These are phyloP conservation scores for Pinna nobilis DNA, from an alignment of 1,140 invertebrate species.

Conservation along the genomic window DNA sequence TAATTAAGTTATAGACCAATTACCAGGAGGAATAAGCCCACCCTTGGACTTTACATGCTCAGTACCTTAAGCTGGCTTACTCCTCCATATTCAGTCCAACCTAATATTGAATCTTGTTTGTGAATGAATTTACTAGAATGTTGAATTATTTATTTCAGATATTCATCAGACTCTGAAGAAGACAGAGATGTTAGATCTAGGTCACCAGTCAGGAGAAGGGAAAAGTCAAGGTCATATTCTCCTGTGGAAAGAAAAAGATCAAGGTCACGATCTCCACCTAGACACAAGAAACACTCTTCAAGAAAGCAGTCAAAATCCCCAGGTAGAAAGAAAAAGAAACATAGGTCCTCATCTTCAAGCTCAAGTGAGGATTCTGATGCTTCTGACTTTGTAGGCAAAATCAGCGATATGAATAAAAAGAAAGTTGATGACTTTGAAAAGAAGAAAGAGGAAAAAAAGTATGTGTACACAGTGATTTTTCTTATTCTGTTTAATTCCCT, in stretches of 20 bases:
- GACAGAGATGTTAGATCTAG: no score
- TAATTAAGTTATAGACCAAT: no score
- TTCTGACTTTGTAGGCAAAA: background rate
- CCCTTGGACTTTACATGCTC: no score
- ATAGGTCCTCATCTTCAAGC: background rate
- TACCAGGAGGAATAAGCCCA: no score
- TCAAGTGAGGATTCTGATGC: conserved; percentile 8
- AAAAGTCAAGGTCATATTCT: background rate
- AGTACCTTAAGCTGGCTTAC: no score
- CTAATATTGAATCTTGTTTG: no score
- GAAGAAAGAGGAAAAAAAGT: background rate
- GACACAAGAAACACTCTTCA: background rate
- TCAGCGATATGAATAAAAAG: conserved; percentile 72
- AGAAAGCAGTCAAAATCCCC: conserved; percentile 7
- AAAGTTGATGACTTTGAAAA: conserved; percentile 76
- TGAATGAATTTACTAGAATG: no score
- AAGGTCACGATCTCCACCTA: conserved; percentile 8
- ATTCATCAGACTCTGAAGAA: no score
- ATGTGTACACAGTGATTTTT: no score
- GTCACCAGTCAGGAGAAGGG: conserved; percentile 15
- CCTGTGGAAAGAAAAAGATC: conserved; percentile 12
- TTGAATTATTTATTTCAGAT: no score
- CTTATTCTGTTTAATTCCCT: background rate
- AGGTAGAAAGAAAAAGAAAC: conserved; percentile 1
- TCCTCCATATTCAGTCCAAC: no score